These are phyloP conservation scores for Taxidea taxus DNA, from an alignment of 2,113 vertebrate species.

Conservation along the genomic window DNA sequence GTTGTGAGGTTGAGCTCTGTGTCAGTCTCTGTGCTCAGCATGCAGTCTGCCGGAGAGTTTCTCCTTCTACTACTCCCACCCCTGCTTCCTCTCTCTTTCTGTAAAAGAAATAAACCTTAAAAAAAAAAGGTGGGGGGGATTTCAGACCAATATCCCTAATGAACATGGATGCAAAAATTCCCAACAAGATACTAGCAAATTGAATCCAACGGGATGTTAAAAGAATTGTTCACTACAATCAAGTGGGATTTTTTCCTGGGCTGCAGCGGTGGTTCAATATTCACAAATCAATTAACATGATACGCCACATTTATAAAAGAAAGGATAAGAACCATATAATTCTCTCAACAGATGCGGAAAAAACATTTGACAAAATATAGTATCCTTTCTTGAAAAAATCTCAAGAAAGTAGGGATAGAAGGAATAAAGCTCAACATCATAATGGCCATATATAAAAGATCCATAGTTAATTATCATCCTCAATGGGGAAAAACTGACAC, in stretches of 20 bases:
- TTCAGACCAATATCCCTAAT: no score
- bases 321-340: neutral
- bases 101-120: neutral
- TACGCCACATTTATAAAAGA: neutral
- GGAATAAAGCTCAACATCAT: neutral
- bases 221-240: neutral
- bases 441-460: neutral
- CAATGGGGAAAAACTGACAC: neutral
- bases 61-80: neutral
- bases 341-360: neutral
- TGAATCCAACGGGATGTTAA: neutral
- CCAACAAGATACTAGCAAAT: neutral
- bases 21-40: neutral
- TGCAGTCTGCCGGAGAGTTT: neutral
- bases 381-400: neutral
- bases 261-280: neutral
- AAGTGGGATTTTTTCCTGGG: neutral
- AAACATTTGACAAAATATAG: neutral
- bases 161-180: no score
- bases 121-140: no score
- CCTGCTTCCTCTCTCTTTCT: neutral
- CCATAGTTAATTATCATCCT: neutral
- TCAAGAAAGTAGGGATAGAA: neutral
- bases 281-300: neutral
- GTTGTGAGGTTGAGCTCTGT: neutral